Evolutionary conservation across 1,140 invertebrate species (phyloP).

Genomic region (Drosophila erecta): DNA sequence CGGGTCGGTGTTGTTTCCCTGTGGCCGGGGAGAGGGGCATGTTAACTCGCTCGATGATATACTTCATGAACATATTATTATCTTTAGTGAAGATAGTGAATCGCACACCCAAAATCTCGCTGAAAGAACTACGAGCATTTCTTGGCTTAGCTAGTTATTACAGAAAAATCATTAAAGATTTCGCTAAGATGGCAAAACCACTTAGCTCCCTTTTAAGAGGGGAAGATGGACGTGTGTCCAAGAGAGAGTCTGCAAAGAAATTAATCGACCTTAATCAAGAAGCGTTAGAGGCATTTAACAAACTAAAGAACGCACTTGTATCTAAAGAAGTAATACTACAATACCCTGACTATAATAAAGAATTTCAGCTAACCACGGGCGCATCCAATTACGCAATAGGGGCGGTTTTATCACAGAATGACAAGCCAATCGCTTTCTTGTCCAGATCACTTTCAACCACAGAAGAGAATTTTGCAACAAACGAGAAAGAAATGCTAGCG

Average conservation of each 20-base stretch:
- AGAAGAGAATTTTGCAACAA: too few species aligned
- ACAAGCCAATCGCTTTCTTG: too few species aligned
- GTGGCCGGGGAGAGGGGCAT: too few species aligned
- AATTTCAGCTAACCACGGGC: background rate
- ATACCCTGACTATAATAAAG: background rate
- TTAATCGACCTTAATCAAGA: background rate
- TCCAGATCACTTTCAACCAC: too few species aligned
- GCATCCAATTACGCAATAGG: background rate
- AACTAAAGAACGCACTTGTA: background rate
- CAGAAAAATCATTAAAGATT: background rate
- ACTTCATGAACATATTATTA: background rate
- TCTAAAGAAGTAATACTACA: background rate
- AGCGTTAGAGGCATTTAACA: background rate
- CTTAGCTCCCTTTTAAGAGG: background rate
- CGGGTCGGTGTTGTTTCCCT: too few species aligned
- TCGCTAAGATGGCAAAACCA: background rate
- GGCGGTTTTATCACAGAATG: conserved; percentile 59
- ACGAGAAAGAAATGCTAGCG: too few species aligned
- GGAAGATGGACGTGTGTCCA: too few species aligned
- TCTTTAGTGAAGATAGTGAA: too few species aligned
- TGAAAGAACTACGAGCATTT: background rate
- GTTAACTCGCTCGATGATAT: background rate
- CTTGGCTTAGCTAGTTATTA: background rate
- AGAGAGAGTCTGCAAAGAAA: background rate
- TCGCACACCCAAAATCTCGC: background rate